These are phyloP conservation scores for Crepidodera aurea DNA, from an alignment of 2,888 invertebrate species.

Conservation along the genomic window DNA sequence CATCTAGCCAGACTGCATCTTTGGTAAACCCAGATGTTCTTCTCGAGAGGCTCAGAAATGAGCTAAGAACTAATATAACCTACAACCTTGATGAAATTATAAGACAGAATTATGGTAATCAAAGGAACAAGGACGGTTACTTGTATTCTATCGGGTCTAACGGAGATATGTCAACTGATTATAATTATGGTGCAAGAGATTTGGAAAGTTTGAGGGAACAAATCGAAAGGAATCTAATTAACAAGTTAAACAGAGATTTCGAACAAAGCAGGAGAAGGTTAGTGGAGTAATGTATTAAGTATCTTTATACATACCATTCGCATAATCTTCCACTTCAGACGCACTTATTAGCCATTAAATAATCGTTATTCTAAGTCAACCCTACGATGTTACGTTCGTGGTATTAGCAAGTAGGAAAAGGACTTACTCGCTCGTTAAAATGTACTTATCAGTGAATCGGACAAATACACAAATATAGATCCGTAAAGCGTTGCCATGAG, in stretches of 20 bases:
- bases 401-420: too few species aligned
- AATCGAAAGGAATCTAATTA: constrained; percentile 54
- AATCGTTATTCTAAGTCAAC: too few species aligned
- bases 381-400: too few species aligned
- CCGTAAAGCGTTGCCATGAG: too few species aligned
- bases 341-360: too few species aligned
- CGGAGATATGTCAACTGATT: constrained; percentile 47
- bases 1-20: constrained; percentile 37
- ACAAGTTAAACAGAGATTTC: constrained; percentile 51
- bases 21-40: constrained; percentile 48
- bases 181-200: constrained; percentile 55
- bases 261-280: constrained; percentile 41
- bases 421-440: too few species aligned
- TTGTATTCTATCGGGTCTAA: constrained; percentile 48
- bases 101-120: constrained; percentile 53
- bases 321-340: too few species aligned
- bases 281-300: too few species aligned
- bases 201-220: constrained; percentile 53
- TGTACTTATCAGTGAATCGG: too few species aligned
- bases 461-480: too few species aligned
- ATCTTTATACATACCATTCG: too few species aligned
- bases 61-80: constrained; percentile 54
- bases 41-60: constrained; percentile 51
- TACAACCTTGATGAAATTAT: constrained; percentile 53
- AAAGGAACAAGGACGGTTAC: constrained; percentile 51